A percentile compares a stretch with the other conserved stretches of the same genome.
Evolutionary conservation across 2,888 invertebrate genomes (phyloP).

Genomic region (Campaea margaritaria): DNA sequence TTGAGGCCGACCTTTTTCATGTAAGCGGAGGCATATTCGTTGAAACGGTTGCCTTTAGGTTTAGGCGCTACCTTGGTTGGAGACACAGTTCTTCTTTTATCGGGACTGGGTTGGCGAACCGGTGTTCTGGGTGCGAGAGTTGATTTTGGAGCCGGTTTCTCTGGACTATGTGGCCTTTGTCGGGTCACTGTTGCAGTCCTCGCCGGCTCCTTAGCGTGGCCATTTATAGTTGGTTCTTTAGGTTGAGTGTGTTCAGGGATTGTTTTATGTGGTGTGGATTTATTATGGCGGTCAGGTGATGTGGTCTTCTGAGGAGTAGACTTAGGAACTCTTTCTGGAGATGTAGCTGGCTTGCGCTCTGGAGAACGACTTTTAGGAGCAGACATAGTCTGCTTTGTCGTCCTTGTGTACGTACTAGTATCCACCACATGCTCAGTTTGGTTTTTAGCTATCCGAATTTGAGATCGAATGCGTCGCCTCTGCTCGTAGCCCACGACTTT

Average conservation of each 20-base stretch:
- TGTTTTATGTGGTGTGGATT: conserved; percentile 47
- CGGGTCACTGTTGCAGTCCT: conserved; percentile 50
- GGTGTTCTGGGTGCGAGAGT: conserved; percentile 56
- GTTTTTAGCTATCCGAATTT: conserved; percentile 90
- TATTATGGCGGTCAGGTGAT: conserved; percentile 60
- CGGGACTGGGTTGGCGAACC: conserved; percentile 68
- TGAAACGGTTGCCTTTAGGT: conserved; percentile 72
- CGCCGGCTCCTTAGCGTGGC: conserved; percentile 57
- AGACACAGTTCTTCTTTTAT: conserved; percentile 73
- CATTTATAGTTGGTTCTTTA: conserved; percentile 57
- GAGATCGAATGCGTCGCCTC: conserved; percentile 90
- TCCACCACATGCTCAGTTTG: conserved; percentile 71
- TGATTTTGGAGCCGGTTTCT: conserved; percentile 57
- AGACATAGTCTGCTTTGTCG: conserved; percentile 54
- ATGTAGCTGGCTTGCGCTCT: conserved; percentile 52
- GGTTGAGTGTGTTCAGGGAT: conserved; percentile 46
- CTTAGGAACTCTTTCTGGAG: conserved; percentile 56
- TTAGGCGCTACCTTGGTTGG: conserved; percentile 68
- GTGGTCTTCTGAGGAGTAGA: conserved; percentile 48
- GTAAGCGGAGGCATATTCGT: conserved; percentile 79
- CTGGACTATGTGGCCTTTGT: conserved; percentile 64
- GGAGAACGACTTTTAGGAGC: conserved; percentile 56
- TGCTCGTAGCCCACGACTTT: conserved; percentile 91
- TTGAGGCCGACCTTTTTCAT: conserved; percentile 79
- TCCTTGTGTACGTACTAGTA: conserved; percentile 54